Evolutionary conservation across 2,113 vertebrate genomes (phyloP), one percentile per base, ranked within the genome.

Genomic region (Phalacrocorax brasilianus): DNA sequence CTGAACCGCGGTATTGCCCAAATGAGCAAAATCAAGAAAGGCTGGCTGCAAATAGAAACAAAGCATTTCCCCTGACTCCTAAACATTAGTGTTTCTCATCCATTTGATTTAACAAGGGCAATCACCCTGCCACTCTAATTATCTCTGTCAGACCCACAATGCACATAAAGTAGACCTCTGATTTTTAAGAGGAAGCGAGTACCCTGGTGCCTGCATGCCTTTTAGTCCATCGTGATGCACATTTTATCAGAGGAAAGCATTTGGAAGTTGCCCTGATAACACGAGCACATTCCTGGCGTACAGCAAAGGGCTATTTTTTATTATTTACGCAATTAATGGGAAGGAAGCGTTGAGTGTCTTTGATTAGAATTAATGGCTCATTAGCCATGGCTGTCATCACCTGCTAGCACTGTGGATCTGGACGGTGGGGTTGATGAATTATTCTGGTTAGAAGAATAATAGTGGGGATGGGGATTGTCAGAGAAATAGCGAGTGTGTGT

Each of bases 321-420:
- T 85, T 95, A 87, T 94, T 95, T 91, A 72, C 50, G 38, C 58
- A 53, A 55, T 50, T 84, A 91, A 91, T 67, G 68, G 67, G 17
- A 59, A 81, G 75, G 72, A 61, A 88, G 24, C 71, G 19, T 12
- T 16, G 33, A 66, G 38, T 42, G 73, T 15, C 80, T 94, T 62
- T 93, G 85, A 91, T 91, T 56, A 82, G 87, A 91, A 95, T 82
- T 78, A 95, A 85, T 85, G 77, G 70, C 74, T 95, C 89, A 47
- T 95, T 95, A 96, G 66, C 45, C 56, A 52, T 82, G 76, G 83
- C 78, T 71, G 68, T 62, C 91, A 75, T 56, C 47, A 18, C 85
- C 70, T 87, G 79, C 88, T 78, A 76, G 45, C 49, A 9, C n/a
- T 6, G 42, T 35, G 18, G 55, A 27, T 55, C 47, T 83, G 62